These are phyloP conservation scores for Neodiprion lecontei DNA, from an alignment of 1,140 invertebrate genomes.

Conservation along the genomic window DNA sequence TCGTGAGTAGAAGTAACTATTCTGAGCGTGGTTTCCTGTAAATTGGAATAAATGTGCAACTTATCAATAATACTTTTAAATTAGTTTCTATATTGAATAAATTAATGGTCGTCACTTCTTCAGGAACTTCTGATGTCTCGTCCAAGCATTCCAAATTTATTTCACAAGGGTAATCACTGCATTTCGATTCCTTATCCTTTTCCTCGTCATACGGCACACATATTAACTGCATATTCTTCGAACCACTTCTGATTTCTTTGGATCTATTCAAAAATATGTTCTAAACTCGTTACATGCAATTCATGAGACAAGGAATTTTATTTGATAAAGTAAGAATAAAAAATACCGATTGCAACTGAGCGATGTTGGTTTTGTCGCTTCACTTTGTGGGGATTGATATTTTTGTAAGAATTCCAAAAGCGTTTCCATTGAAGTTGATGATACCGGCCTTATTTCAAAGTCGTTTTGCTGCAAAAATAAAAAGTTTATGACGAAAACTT, in stretches of 20 bases:
- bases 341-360: background rate
- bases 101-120: background rate
- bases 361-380: slow-evolving; percentile 15
- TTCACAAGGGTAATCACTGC: slow-evolving; percentile 43
- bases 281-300: background rate
- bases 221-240: slow-evolving; percentile 46
- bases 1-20: slow-evolving; percentile 8
- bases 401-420: slow-evolving; percentile 38
- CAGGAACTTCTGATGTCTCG: slow-evolving; percentile 17
- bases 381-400: slow-evolving; percentile 27
- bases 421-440: slow-evolving; percentile 27
- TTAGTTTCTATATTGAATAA: background rate
- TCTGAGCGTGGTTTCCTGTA: background rate
- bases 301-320: background rate
- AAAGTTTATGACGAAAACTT: slow-evolving; percentile 22
- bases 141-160: slow-evolving; percentile 32
- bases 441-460: slow-evolving; percentile 17
- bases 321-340: too few species aligned
- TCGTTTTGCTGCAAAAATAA: slow-evolving; percentile 14
- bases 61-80: background rate
- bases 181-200: slow-evolving; percentile 25
- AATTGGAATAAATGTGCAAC: background rate
- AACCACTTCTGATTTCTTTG: slow-evolving; percentile 15
- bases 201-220: slow-evolving; percentile 37
- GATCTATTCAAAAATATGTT: background rate